phyloP scores from a whole-genome alignment of 2,113 vertebrate species.

The Lynx canadensis region DNA sequence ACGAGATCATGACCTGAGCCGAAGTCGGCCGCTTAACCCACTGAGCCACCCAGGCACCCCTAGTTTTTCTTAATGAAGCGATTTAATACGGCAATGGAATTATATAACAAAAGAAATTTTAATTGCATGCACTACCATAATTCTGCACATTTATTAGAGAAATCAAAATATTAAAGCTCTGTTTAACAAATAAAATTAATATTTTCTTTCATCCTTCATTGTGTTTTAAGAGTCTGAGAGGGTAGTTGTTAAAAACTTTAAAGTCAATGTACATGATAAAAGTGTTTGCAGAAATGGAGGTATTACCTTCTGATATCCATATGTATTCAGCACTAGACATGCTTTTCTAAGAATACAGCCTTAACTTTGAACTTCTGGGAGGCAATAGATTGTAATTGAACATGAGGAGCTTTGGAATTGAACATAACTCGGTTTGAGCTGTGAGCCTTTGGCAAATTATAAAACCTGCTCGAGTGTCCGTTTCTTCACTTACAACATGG shows the following conservation, averaged over 20 bases:
- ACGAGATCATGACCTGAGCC: no score
- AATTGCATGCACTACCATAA: conserved; percentile 55
- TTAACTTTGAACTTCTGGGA: conserved; percentile 35
- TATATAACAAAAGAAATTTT: conserved; percentile 60
- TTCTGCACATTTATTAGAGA: conserved; percentile 57
- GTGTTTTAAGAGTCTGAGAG: neutral
- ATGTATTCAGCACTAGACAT: neutral
- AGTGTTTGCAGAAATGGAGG: neutral
- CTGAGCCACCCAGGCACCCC: no score
- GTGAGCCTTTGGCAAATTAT: neutral
- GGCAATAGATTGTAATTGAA: neutral
- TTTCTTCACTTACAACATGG: neutral
- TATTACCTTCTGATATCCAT: neutral
- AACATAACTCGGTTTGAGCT: neutral
- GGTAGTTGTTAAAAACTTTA: neutral
- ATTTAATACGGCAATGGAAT: conserved; percentile 53
- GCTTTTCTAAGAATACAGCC: neutral
- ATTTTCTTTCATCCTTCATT: conserved; percentile 27
- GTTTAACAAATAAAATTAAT: conserved; percentile 54
- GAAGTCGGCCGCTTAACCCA: no score
- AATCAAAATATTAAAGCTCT: conserved; percentile 48
- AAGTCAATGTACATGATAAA: neutral
- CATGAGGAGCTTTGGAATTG: neutral
- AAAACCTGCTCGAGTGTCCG: neutral
- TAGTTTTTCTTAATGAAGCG: conserved; percentile 49